Base-by-base conservation (phyloP, 2,113 vertebrate species). In the Sylvicapra grimmia region DNA sequence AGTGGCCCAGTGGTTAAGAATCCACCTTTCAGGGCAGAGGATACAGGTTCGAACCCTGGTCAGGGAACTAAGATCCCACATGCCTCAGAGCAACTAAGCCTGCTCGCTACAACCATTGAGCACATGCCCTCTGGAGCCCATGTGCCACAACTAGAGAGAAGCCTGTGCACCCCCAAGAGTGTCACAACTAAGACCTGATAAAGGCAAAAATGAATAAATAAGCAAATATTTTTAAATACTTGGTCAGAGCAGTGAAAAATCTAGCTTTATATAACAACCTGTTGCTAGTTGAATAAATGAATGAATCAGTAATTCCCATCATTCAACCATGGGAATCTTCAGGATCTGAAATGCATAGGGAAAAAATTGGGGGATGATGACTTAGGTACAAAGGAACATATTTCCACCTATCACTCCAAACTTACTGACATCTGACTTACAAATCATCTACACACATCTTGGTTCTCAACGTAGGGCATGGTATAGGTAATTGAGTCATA, bases 311-410 rank as follows among this genome's bases (percentile, higher is more conserved):
- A 90, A 93, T 63, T 56, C 23, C 40, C 29, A 77, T 53, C 19
- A 44, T 51, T 27, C 31, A 82, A 36, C 0, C 54, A 4, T 36
- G 15, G 9, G 0, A 5, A 86, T 82, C 47, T 86, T 86, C 15
- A 79, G 18, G 59, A 80, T 86, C 58, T 90, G 11, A 85, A 85
- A 86, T 80, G 75, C 58, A 33, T 4, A 63, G 33, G 65, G 65
- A 68, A 68, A 68, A 68, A 68, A 68, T 7, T 31, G 29, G 61
- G 61, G 14, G 72, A 86, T 89, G 68, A 61, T 29, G n/a, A 59
- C 25, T 23, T 65, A 90, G 65, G 16, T 82, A 90, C 36, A 90
- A 93, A 90, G 63, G 33, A 91, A 53, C 72, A 61, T 5, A 56
- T 54, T 90, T 72, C 15, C 75, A n/a, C 14, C 19, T 61, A 4